Conservation (phyloP, 2,113 vertebrate species). For the Phrynosoma platyrhinos region DNA sequence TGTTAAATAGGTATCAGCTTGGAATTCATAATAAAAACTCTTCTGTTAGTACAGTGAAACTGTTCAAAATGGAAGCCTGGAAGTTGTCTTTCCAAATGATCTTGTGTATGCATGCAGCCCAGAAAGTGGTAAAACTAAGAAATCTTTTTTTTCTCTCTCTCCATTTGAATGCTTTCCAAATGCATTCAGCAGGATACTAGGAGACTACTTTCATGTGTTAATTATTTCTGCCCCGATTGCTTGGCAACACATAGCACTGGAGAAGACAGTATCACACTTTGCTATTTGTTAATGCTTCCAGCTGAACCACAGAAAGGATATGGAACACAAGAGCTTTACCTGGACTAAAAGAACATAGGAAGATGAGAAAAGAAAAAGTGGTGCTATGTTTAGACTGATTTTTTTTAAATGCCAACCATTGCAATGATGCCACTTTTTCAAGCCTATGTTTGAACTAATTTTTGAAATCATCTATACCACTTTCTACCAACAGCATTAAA, state of each 20-base stretch:
- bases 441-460: not conserved
- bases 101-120: constrained; percentile 66
- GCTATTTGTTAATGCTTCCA: constrained; percentile 76
- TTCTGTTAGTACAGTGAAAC: constrained; percentile 73
- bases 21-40: constrained; percentile 67
- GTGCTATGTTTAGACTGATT: constrained; percentile 52
- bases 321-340: constrained; percentile 70
- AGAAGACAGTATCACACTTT: constrained; percentile 72
- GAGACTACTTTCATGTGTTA: constrained; percentile 78
- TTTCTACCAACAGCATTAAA: not conserved
- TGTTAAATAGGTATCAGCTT: constrained; percentile 65
- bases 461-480: not conserved
- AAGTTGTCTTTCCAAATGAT: constrained; percentile 79
- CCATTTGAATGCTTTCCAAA: constrained; percentile 80
- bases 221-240: constrained; percentile 82
- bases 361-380: constrained; percentile 39
- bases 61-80: constrained; percentile 76
- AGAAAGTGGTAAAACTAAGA: constrained; percentile 78
- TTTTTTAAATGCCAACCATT: not conserved
- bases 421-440: not conserved
- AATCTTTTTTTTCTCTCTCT: constrained; percentile 71
- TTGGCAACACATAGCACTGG: constrained; percentile 76
- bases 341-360: constrained; percentile 56
- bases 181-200: constrained; percentile 81
- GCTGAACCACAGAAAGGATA: constrained; percentile 67